Conservation (phyloP, 2,797 vertebrate species). For the Potorous gilbertii region DNA sequence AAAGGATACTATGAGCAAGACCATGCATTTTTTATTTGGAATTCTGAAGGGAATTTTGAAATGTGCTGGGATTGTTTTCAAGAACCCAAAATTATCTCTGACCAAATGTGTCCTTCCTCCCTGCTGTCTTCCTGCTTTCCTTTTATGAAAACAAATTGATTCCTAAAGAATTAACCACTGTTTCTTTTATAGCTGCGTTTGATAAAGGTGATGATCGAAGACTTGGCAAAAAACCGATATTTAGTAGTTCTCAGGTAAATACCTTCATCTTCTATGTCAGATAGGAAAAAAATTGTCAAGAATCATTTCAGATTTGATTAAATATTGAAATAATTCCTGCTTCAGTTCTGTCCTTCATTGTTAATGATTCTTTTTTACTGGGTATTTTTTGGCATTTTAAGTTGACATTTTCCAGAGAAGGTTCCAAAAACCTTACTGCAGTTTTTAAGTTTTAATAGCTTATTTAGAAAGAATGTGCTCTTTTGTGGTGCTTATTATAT, state of each 20-base stretch:
- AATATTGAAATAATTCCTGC: conserved; percentile 44
- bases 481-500: conserved; percentile 33
- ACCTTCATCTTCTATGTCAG: conserved; percentile 31
- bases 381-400: conserved; percentile 48
- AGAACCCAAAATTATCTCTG: conserved; percentile 61
- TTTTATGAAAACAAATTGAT: conserved; percentile 59
- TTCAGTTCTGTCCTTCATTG: conserved; percentile 44
- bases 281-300: conserved; percentile 47
- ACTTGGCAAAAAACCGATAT: conserved; percentile 93
- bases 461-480: conserved; percentile 42
- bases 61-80: conserved; percentile 49
- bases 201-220: conserved; percentile 95
- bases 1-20: conserved; percentile 6
- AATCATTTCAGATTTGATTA: conserved; percentile 36
- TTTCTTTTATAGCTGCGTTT: conserved; percentile 90
- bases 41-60: conserved; percentile 51
- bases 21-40: not conserved
- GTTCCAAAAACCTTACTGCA: not conserved
- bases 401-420: conserved; percentile 24
- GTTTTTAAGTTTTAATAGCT: not conserved
- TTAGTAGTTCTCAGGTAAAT: conserved; percentile 95
- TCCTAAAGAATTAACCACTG: conserved; percentile 71
- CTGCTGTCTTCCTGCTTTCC: conserved; percentile 40
- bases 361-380: conserved; percentile 52
- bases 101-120: conserved; percentile 57